These are phyloP conservation scores for Catharus ustulatus DNA, from an alignment of 2,797 vertebrate genomes.

Conservation along the genomic window DNA sequence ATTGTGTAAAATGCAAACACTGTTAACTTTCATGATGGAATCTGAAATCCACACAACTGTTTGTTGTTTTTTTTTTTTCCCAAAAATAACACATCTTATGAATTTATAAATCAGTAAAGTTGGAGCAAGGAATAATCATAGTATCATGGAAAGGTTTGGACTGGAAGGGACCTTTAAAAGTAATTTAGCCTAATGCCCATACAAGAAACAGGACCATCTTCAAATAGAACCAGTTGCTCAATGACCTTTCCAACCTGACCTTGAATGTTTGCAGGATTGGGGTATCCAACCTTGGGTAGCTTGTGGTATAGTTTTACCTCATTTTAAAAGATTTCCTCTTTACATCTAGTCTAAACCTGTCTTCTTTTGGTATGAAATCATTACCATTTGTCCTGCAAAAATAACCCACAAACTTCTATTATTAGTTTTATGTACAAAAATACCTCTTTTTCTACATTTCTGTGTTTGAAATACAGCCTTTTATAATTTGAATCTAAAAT, in stretches of 20 bases:
- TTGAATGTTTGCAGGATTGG: not conserved
- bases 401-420: not conserved
- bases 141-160: not conserved
- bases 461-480: not conserved
- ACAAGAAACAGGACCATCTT: not conserved
- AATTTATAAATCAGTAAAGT: not conserved
- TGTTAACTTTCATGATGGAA: not conserved
- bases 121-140: not conserved
- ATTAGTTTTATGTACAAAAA: not conserved
- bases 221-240: not conserved
- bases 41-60: not conserved
- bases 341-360: not conserved
- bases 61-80: not conserved
- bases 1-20: not conserved
- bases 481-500: not conserved
- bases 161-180: not conserved
- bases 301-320: not conserved
- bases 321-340: not conserved
- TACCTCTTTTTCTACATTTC: not conserved
- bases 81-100: not conserved
- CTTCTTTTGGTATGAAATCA: not conserved
- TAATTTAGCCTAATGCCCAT: not conserved
- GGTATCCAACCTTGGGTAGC: no score
- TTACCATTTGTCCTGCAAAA: not conserved
- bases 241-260: not conserved